phyloP scores from a whole-genome alignment of 2,797 vertebrate species.

The Xiphophorus birchmanni region DNA sequence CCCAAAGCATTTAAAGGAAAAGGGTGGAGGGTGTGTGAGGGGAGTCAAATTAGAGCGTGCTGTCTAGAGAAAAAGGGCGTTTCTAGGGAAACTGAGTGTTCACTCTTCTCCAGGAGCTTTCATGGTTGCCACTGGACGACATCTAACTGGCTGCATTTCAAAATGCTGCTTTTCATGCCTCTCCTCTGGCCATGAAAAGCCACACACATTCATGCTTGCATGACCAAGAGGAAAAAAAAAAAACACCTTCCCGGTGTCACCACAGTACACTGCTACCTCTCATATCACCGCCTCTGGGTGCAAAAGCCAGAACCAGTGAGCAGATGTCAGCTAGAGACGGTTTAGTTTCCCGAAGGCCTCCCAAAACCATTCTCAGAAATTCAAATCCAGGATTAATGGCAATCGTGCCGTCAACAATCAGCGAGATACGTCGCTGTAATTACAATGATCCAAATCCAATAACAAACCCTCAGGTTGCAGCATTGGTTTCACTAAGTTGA shows the following conservation, averaged over 20 bases:
- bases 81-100: conserved; percentile 72
- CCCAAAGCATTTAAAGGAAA: conserved; percentile 49
- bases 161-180: conserved; percentile 57
- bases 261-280: conserved; percentile 42
- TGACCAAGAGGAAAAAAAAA: not conserved
- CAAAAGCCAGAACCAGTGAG: conserved; percentile 41
- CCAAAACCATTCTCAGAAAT: conserved; percentile 27
- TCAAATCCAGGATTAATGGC: conserved; percentile 37
- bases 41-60: conserved; percentile 54
- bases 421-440: conserved; percentile 8
- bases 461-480: conserved; percentile 1
- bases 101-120: conserved; percentile 69
- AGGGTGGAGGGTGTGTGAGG: not conserved
- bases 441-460: not conserved
- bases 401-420: conserved; percentile 22
- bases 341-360: conserved; percentile 44
- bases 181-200: conserved; percentile 28
- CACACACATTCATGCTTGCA: conserved; percentile 16
- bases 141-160: conserved; percentile 61
- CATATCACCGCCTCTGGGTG: conserved; percentile 46
- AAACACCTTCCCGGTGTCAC: conserved; percentile 28
- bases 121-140: conserved; percentile 75
- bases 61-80: conserved; percentile 67
- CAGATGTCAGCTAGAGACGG: conserved; percentile 48
- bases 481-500: not conserved